These are phyloP conservation scores for Drosophila gaucha DNA, from an alignment of 2,888 invertebrate genomes.

Conservation along the genomic window DNA sequence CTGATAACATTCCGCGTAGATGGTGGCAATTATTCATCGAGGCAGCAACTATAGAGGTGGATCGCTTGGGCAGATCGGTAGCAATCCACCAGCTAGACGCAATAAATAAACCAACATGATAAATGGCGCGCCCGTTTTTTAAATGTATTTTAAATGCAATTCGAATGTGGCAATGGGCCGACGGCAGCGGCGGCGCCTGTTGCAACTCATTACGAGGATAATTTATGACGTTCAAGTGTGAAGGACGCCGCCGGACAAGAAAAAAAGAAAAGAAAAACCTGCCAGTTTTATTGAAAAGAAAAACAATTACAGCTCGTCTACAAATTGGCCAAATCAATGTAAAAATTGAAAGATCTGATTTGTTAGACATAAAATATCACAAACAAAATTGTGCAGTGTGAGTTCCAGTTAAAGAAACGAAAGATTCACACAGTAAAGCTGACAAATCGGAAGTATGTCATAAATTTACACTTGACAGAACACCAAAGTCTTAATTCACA, in stretches of 20 bases:
- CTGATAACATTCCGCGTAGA: conserved; percentile 84
- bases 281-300: conserved; percentile 28
- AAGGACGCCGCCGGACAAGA: conserved; percentile 68
- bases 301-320: neutral
- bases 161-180: conserved; percentile 70
- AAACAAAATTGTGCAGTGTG: neutral
- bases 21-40: conserved; percentile 84
- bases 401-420: too few relatives aligned
- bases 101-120: conserved; percentile 83
- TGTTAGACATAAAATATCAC: neutral
- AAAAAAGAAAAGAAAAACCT: conserved; percentile 32
- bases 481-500: too few relatives aligned
- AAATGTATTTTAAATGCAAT: conserved; percentile 82
- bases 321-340: conserved; percentile 37
- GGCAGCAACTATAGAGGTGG: conserved; percentile 45
- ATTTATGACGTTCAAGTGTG: conserved; percentile 81
- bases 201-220: conserved; percentile 79
- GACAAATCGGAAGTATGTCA: too few relatives aligned
- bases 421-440: too few relatives aligned
- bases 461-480: too few relatives aligned
- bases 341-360: conserved; percentile 9
- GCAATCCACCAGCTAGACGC: conserved; percentile 66
- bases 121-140: conserved; percentile 79
- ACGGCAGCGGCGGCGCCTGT: conserved; percentile 68
- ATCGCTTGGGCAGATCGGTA: conserved; percentile 54